Percentiles rank a stretch among this genome's conserved stretches.
phyloP scores from a whole-genome alignment of 2,888 invertebrate species.

The Epirrhoe alternata region DNA sequence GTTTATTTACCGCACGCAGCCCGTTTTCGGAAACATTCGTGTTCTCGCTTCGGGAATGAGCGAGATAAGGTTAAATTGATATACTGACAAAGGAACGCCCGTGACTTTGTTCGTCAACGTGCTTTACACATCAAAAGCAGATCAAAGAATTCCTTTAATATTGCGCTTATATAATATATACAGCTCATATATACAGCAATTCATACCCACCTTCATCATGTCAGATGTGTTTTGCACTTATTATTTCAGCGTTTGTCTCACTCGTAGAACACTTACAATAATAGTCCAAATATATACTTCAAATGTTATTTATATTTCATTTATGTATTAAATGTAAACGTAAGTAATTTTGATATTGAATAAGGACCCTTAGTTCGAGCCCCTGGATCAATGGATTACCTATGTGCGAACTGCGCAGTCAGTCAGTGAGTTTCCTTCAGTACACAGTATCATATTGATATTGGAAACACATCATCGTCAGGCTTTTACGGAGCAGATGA shows the following conservation, averaged over 20 bases:
- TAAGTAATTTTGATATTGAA: not conserved
- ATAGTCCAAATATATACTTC: too few relatives aligned
- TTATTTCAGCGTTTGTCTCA: too few relatives aligned
- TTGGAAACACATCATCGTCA: conserved; percentile 47
- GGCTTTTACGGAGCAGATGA: conserved; percentile 11
- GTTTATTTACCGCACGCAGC: conserved; percentile 29
- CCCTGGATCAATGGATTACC: not conserved
- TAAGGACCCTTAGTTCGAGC: not conserved
- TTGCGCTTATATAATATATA: too few relatives aligned
- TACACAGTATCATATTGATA: conserved; percentile 1
- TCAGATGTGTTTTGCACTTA: not conserved
- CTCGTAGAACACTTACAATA: too few relatives aligned
- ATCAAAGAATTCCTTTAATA: too few relatives aligned
- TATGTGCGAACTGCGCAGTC: not conserved
- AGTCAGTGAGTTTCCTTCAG: not conserved
- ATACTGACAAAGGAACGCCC: not conserved
- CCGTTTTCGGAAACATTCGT: conserved; percentile 22
- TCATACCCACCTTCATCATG: too few relatives aligned
- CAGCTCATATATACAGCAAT: too few relatives aligned
- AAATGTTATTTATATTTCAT: not conserved
- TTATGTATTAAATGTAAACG: not conserved
- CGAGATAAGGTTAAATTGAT: conserved; percentile 37
- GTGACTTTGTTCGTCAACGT: not conserved
- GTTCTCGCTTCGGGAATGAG: conserved; percentile 22
- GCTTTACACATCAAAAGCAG: too few relatives aligned